Conservation (phyloP, 2,113 vertebrate genomes). For the Ptyas mucosa region DNA sequence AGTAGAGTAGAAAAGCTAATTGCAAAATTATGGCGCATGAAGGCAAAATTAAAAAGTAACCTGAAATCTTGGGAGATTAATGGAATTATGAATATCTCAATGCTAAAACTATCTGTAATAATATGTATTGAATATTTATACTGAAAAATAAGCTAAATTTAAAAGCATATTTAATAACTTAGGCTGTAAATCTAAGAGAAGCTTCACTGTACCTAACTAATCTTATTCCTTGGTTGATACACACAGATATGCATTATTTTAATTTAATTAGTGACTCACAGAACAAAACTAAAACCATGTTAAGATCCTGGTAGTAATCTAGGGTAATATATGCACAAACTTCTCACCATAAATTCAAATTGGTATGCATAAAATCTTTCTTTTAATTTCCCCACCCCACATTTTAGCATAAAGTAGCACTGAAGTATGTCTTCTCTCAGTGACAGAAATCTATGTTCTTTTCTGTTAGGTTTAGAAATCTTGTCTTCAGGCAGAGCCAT, state of each 20-base stretch:
- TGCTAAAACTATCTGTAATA: neutral
- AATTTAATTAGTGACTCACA: neutral
- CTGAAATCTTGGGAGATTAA: neutral
- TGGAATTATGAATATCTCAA: neutral
- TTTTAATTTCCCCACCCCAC: neutral
- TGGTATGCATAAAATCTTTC: neutral
- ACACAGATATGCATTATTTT: neutral
- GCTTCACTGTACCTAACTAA: neutral
- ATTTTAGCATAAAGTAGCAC: neutral
- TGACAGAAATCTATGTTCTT: neutral
- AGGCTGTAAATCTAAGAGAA: neutral
- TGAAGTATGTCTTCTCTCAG: neutral
- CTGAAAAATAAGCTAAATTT: neutral
- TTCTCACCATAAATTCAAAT: neutral
- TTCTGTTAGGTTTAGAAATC: neutral
- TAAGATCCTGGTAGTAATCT: neutral
- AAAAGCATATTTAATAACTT: neutral
- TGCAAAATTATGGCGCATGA: neutral
- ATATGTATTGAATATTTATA: neutral
- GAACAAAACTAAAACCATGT: neutral
- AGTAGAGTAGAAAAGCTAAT: neutral
- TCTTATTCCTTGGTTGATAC: neutral
- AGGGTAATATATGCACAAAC: neutral
- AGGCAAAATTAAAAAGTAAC: neutral
- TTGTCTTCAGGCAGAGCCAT: neutral